Conservation (phyloP, 2,113 vertebrate genomes). For the Malurus cyaneus region DNA sequence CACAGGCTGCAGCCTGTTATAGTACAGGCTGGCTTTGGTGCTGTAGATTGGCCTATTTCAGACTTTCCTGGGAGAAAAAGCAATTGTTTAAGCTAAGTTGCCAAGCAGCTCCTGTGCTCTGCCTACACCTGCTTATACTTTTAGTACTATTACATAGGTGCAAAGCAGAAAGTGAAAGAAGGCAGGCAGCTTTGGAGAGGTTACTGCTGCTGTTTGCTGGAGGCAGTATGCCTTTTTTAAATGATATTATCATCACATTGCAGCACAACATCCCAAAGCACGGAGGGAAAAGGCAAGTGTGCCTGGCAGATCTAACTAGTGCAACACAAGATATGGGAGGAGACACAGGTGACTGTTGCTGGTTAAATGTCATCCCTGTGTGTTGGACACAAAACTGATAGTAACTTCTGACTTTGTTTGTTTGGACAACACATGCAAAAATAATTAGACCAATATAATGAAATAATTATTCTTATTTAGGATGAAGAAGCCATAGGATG, state of each 20-base stretch:
- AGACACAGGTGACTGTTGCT: neutral
- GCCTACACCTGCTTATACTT: neutral
- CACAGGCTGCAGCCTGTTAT: neutral
- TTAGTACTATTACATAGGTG: neutral
- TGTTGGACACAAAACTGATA: neutral
- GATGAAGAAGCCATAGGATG: neutral
- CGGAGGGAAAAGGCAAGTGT: neutral
- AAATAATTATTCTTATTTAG: neutral
- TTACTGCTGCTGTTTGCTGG: neutral
- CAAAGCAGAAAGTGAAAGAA: neutral
- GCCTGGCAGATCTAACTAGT: neutral
- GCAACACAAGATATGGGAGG: neutral
- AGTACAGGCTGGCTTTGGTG: neutral
- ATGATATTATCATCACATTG: neutral
- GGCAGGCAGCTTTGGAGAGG: neutral
- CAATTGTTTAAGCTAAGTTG: neutral
- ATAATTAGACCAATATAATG: neutral
- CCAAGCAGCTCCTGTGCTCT: neutral
- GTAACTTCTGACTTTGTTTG: neutral
- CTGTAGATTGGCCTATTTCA: neutral
- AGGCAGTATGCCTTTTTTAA: neutral
- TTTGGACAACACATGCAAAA: neutral
- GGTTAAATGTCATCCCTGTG: neutral
- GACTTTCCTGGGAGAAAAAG: neutral
- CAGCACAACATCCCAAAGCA: neutral